Conservation (phyloP, 2,797 vertebrate genomes). For the Myotis planiceps region DNA sequence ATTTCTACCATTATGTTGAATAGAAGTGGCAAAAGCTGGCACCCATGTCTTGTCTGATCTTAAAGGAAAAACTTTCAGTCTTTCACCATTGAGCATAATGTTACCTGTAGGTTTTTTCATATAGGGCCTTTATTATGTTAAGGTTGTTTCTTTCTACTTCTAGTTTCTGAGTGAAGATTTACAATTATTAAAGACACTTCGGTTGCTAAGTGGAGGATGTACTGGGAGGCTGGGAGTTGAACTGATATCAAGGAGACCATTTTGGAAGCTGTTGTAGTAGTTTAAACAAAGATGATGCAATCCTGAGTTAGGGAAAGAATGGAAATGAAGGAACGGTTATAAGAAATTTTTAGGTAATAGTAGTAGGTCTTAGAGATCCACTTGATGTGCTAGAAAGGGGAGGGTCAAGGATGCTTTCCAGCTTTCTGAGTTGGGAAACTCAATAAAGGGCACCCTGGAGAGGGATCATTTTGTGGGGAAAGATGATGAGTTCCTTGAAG, state of each 20-base stretch:
- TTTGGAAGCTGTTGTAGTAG: neutral
- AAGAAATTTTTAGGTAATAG: neutral
- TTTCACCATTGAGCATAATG: neutral
- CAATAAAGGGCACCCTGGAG: neutral
- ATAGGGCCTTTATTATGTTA: neutral
- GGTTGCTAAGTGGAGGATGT: neutral
- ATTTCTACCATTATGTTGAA: neutral
- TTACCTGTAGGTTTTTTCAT: neutral
- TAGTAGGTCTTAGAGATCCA: neutral
- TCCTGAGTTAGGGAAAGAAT: neutral
- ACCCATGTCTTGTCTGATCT: neutral
- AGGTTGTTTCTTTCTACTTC: neutral
- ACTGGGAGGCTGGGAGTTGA: neutral
- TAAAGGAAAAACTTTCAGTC: neutral
- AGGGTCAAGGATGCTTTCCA: neutral
- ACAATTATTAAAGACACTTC: neutral
- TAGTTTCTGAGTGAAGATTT: constrained; percentile 1
- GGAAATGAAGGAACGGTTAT: neutral
- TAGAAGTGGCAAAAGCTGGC: neutral
- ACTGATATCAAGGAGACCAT: neutral
- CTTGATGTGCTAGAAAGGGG: neutral
- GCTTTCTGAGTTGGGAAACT: neutral
- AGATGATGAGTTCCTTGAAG: neutral
- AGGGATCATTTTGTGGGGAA: neutral
- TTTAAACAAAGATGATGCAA: neutral